These are phyloP conservation scores for Empis livida DNA, from an alignment of 2,888 invertebrate species.

Conservation along the genomic window DNA sequence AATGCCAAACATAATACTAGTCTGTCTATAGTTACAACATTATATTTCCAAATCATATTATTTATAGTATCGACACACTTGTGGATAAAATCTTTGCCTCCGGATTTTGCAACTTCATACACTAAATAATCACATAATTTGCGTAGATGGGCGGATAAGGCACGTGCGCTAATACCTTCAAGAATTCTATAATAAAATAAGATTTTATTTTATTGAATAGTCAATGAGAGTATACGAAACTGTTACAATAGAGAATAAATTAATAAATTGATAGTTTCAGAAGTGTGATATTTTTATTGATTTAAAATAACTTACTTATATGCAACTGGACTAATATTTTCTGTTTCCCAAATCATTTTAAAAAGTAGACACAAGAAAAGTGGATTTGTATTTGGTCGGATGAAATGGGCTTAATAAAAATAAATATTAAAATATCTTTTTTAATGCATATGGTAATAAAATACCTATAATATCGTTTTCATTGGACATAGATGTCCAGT, in stretches of 20 bases:
- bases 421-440: slow-evolving; percentile 41
- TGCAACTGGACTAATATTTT: slow-evolving; percentile 86
- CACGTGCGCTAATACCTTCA: slow-evolving; percentile 85
- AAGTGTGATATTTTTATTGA: too few relatives aligned
- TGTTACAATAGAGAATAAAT: too few relatives aligned
- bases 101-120: slow-evolving; percentile 80
- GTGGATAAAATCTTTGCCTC: slow-evolving; percentile 78
- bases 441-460: not conserved
- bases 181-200: slow-evolving; percentile 52
- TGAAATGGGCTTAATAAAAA: slow-evolving; percentile 59
- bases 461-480: slow-evolving; percentile 77
- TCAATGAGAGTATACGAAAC: not conserved
- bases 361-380: slow-evolving; percentile 85
- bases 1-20: slow-evolving; percentile 81
- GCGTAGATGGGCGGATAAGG: slow-evolving; percentile 78
- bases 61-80: slow-evolving; percentile 92
- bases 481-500: slow-evolving; percentile 94
- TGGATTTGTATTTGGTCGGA: slow-evolving; percentile 82
- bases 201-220: not conserved
- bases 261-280: too few relatives aligned
- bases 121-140: slow-evolving; percentile 93
- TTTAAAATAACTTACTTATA: slow-evolving; percentile 55
- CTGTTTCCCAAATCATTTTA: slow-evolving; percentile 92
- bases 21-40: slow-evolving; percentile 88
- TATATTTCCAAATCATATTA: slow-evolving; percentile 96